Base-by-base conservation (phyloP, 2,888 invertebrate species). In the Leptopterna dolabrata region DNA sequence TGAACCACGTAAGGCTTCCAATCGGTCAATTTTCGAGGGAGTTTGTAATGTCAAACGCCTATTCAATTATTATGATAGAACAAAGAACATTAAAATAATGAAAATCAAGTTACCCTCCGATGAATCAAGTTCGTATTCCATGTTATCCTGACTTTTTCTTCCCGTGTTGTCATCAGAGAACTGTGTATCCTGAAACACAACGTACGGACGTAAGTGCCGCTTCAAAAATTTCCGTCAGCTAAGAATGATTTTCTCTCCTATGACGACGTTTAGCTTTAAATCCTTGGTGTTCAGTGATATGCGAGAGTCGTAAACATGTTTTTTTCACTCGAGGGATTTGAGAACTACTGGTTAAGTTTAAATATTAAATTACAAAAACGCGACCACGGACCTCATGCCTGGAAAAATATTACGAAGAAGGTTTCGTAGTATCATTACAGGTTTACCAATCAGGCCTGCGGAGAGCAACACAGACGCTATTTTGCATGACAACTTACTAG, bases 131-230 rank as follows among this genome's bases (percentile, higher is more conserved):
- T 55, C 51, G 16, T 43, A 45, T 24, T 78, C 78, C 27, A 47
- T 29, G 14, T 36, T 30, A 51, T 81, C 81, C 27, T 51, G 29
- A 36, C 81, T 81, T 81, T 81, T 81, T n/a, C 81, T 51, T 30
- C 81, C 55, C 81, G 55, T 81, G 51, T 81, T 55, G 55, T 29
- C 55, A 36, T 29, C 36, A 36, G 14, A 16, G 16, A 16, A 0
- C 14, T 13, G 11, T 13, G 2, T 14, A 3, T 36, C 73, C 73
- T 63, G 63, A 24, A 63, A 63, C 55, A 55, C 16, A 2, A 55
- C 19, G 55, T 0, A 1, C 7, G n/a, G 19, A 55, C n/a, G 19
- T 16, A 55, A 45, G 45, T 14, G 16, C 14, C 51, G 51, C 1
- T n/a, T 51, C 16, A n/a, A 51, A 16, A 16, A 45, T 45, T 45